Percentiles rank a stretch among this genome's conserved stretches.
Conservation (phyloP, 2,113 vertebrate species). For the Alligator mississippiensis region DNA sequence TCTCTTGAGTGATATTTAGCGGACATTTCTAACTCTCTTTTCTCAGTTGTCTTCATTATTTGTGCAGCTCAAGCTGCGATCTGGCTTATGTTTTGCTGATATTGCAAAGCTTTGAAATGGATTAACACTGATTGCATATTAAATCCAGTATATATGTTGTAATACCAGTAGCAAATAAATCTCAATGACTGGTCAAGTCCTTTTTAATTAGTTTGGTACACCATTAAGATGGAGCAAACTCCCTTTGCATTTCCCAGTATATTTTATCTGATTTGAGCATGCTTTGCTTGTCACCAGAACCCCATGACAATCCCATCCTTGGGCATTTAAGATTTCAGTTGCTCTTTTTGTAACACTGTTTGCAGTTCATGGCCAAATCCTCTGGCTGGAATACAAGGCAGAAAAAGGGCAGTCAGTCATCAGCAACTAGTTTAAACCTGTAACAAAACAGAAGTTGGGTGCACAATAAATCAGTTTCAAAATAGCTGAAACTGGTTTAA, state of each 20-base stretch:
- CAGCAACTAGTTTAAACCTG: background rate
- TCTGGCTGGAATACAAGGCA: background rate
- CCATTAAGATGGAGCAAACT: background rate
- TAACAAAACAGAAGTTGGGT: no score
- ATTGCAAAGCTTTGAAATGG: background rate
- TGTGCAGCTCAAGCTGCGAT: constrained; percentile 21
- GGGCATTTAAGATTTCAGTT: background rate
- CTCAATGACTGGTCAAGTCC: constrained; percentile 4
- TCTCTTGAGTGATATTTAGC: constrained; percentile 33
- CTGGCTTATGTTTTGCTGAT: constrained; percentile 21
- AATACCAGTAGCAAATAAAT: constrained; percentile 40
- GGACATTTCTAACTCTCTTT: constrained; percentile 7
- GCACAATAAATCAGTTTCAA: no score
- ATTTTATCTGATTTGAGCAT: background rate
- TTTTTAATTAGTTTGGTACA: constrained; percentile 43
- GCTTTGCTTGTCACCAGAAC: background rate
- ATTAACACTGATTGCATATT: constrained; percentile 25
- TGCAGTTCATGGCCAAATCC: background rate
- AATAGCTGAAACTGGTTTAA: no score
- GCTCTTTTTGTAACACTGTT: background rate
- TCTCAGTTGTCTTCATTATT: constrained; percentile 33
- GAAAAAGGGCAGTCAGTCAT: background rate
- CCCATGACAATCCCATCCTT: background rate
- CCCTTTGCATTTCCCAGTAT: background rate
- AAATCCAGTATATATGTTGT: constrained; percentile 13